Percentiles rank a stretch among this genome's conserved stretches.
phyloP scores from a whole-genome alignment of 2,113 vertebrate genomes.

The Brachypodius melanocephalos region DNA sequence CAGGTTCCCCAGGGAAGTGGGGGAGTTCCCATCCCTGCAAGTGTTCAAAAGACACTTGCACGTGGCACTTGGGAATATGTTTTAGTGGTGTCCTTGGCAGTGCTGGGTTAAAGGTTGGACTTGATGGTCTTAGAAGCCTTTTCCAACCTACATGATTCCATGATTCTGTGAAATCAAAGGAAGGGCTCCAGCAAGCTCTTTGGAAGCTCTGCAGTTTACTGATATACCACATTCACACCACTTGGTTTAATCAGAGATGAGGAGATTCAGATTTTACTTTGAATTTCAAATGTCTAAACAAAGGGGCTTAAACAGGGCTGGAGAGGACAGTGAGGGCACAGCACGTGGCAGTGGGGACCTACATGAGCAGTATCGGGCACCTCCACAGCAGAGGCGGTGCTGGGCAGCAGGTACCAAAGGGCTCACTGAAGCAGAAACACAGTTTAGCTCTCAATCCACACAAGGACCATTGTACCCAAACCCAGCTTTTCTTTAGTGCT shows the following conservation, averaged over 20 bases:
- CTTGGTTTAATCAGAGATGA: not conserved
- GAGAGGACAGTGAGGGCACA: not conserved
- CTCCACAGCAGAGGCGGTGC: not conserved
- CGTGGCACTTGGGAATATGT: not conserved
- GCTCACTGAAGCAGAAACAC: not conserved
- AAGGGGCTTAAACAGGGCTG: not conserved
- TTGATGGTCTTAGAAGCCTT: not conserved
- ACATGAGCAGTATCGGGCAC: fast-evolving
- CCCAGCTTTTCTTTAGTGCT: not conserved
- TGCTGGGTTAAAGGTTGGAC: not conserved
- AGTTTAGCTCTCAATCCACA: not conserved
- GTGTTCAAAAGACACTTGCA: not conserved
- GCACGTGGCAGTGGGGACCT: fast-evolving
- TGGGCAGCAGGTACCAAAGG: not conserved
- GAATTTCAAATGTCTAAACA: not conserved
- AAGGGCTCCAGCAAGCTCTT: not conserved
- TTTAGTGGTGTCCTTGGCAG: not conserved
- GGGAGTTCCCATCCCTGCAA: not conserved
- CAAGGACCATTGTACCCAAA: not conserved
- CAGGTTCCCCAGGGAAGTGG: not conserved
- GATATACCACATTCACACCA: not conserved
- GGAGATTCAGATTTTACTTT: not conserved
- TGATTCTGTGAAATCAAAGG: not conserved
- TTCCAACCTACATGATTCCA: not conserved
- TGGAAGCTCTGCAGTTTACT: not conserved